A percentile compares a stretch with the other conserved stretches of the same genome.
These are phyloP conservation scores for Coracopsis vasa DNA, from an alignment of 2,113 vertebrate species.

Conservation along the genomic window DNA sequence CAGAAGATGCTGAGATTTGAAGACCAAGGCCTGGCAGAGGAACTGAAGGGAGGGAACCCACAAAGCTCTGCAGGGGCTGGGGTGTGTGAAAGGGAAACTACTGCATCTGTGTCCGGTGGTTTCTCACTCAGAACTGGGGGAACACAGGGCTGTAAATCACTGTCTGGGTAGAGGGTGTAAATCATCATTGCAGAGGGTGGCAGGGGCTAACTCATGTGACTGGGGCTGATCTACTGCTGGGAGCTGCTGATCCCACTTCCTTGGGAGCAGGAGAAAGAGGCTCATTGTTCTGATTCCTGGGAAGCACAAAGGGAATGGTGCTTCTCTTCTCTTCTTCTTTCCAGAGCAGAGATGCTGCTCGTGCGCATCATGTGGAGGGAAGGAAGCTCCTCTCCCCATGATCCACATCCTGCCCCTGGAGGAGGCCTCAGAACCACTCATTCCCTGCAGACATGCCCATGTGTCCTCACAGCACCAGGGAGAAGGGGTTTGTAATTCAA, in stretches of 20 bases:
- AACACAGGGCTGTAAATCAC: neutral
- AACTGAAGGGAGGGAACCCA: neutral
- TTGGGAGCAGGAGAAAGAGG: neutral
- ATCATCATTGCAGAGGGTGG: neutral
- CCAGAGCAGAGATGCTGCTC: neutral
- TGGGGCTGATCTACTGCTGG: neutral
- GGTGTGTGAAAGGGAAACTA: neutral
- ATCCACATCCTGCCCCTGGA: neutral
- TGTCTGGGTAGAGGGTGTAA: neutral
- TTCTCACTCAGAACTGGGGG: neutral
- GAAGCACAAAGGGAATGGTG: neutral
- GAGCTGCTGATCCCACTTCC: neutral
- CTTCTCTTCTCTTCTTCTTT: neutral
- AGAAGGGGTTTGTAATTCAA: neutral
- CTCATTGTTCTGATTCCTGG: neutral
- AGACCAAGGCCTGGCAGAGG: neutral
- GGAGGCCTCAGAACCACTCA: neutral
- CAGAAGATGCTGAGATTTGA: neutral
- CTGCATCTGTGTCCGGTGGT: neutral
- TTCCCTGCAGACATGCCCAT: neutral
- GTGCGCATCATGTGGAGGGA: accelerated
- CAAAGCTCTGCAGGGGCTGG: neutral
- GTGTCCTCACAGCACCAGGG: neutral
- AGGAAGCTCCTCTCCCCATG: neutral
- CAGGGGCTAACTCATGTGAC: neutral